Evolutionary conservation across 2,888 invertebrate species (phyloP).

Genomic region (Zygogramma bicolorata): DNA sequence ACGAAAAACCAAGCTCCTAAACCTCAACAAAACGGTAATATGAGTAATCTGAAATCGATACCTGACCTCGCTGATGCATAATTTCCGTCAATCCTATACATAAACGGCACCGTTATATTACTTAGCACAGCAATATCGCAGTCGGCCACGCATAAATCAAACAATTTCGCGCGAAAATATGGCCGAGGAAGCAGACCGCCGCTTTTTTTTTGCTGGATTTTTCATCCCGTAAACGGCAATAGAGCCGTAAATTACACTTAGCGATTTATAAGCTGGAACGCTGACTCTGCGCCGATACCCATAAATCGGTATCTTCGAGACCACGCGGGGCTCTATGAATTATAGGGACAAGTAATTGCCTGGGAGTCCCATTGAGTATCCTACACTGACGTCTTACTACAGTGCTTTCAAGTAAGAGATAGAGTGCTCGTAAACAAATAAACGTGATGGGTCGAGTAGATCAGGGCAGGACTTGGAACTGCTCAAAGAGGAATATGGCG

Average conservation of each 20-base stretch:
- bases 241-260: constrained; percentile 33
- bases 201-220: constrained; percentile 27
- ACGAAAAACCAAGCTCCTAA: too few species aligned
- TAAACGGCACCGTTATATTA: constrained; percentile 18
- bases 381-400: neutral
- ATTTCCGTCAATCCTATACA: neutral
- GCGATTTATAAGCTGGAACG: constrained; percentile 32
- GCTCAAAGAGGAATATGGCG: too few species aligned
- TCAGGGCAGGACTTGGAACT: too few species aligned
- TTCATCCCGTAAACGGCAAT: constrained; percentile 34
- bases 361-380: neutral
- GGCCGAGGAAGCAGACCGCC: constrained; percentile 18
- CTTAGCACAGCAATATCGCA: constrained; percentile 24
- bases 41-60: too few species aligned
- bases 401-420: too few species aligned
- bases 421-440: too few species aligned
- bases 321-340: neutral
- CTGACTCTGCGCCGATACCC: constrained; percentile 26
- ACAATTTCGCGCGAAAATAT: constrained; percentile 7
- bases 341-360: neutral
- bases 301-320: constrained; percentile 27
- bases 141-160: constrained; percentile 31
- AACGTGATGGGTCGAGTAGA: too few species aligned
- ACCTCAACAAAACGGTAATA: too few species aligned
- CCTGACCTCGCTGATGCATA: neutral